Percentiles rank a stretch among this genome's conserved stretches.
Evolutionary conservation across 2,888 invertebrate species (phyloP).

Genomic region (Papilio demoleus): DNA sequence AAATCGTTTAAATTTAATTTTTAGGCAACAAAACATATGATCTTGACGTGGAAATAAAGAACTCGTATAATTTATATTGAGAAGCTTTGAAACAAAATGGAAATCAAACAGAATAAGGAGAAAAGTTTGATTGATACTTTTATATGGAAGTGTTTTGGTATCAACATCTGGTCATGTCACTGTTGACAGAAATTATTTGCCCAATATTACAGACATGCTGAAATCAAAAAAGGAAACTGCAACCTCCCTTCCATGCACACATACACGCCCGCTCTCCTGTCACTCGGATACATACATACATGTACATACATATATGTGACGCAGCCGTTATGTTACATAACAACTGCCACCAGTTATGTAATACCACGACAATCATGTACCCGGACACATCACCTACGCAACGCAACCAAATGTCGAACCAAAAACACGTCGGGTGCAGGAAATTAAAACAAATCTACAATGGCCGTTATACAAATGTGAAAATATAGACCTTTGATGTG

Average conservation of each 20-base stretch:
- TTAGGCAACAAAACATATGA: too few species aligned
- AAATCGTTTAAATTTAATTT: too few species aligned
- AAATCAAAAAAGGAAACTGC: background rate
- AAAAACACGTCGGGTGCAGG: constrained; percentile 48
- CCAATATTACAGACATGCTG: background rate
- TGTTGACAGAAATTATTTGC: background rate
- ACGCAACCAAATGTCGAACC: constrained; percentile 47
- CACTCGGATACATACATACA: constrained; percentile 18
- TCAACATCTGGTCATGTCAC: background rate
- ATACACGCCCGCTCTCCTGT: background rate
- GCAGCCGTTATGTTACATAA: constrained; percentile 49
- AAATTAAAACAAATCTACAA: constrained; percentile 49
- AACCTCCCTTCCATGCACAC: constrained; percentile 2
- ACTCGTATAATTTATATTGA: too few species aligned
- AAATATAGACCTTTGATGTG: constrained; percentile 68
- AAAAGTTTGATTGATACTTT: too few species aligned
- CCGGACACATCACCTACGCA: constrained; percentile 23
- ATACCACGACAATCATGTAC: constrained; percentile 22
- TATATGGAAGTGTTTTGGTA: too few species aligned
- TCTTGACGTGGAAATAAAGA: too few species aligned
- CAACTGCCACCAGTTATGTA: constrained; percentile 40
- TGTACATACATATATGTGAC: constrained; percentile 46
- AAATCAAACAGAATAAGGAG: too few species aligned
- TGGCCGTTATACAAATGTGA: constrained; percentile 52
- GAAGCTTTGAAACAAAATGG: too few species aligned